Base-by-base conservation (phyloP, 2,888 invertebrate species). In the Imbricaverruca yamaguchii region DNA sequence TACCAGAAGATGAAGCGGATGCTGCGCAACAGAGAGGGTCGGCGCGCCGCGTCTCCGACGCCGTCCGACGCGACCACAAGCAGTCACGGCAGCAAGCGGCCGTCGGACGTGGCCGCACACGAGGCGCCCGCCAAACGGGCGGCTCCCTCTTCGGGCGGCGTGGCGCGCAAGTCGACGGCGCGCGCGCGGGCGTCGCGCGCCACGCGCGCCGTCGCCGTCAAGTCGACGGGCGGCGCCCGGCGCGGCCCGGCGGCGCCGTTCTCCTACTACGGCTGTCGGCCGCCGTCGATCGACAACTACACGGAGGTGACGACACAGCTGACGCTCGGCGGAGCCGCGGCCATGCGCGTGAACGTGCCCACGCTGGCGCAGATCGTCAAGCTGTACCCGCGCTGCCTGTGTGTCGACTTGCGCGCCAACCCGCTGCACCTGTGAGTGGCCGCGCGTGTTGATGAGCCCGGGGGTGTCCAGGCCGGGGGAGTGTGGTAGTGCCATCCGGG, bases 341-440 rank as follows among this genome's bases (percentile, higher is more conserved):
- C 79, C 0, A 79, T 59, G 57, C 56, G 57, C 23, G 79, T 79
- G 23, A 79, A 79, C 59, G 79, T 79, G 79, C 79, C 79, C 15
- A 79, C 79, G 11, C 59, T 79, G 79, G 56, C 79, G 57, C 79
- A 79, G 57, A 79, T 79, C n/a, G 57, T 79, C 79, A 56, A 57
- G 25, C 59, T 79, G 57, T 79, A 79, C 59, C 79, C 79, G 57
- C 79, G 23, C 10, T 55, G 53, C 21, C 21, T 10, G 53, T 74
- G 53, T 59, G 55, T 55, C 9, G 74, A 74, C 15, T 55, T 74
- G 55, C 53, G 74, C 13, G 15, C 23, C 23, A 55, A 21, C 2
- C 0, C 8, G 53, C 55, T 74, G 18, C 53, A 53, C 21, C 59
- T 59, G 12, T 59, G 59, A 59, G 39, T 39, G 39, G 39, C 39